phyloP scores from a whole-genome alignment of 53 echinoderm and acorn worm genomes.

The Echinometra lucunter region DNA sequence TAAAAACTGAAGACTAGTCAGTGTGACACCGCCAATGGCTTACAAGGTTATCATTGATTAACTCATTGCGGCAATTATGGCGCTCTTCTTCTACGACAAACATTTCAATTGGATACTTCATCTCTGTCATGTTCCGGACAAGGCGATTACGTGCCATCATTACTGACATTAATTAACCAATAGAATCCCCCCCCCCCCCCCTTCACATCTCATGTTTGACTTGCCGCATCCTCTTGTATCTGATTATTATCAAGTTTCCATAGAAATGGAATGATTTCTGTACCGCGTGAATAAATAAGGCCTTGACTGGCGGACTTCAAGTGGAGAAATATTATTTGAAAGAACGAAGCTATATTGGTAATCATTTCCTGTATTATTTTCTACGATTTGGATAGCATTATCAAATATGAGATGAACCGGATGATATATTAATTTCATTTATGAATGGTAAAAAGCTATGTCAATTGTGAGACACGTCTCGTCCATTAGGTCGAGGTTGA shows the following conservation, averaged over 20 bases:
- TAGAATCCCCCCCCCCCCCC: background rate
- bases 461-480: background rate
- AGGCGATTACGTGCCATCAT: background rate
- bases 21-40: constrained; percentile 20
- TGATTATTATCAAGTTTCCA: constrained; percentile 19
- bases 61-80: constrained; percentile 24
- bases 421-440: background rate
- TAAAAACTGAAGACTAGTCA: background rate
- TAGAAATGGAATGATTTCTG: background rate
- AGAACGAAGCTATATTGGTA: background rate
- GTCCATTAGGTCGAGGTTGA: background rate
- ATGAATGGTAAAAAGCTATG: background rate
- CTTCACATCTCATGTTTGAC: background rate
- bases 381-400: background rate
- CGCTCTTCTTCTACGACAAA: background rate
- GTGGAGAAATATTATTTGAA: background rate
- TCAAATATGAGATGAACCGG: background rate
- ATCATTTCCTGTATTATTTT: background rate
- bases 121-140: background rate
- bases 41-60: constrained; percentile 39
- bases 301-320: background rate
- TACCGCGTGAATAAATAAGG: background rate
- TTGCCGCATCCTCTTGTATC: background rate
- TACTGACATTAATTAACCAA: constrained; percentile 17
- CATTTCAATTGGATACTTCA: background rate